Conservation (phyloP, 53 echinoderm and acorn worm species). For the Glandiceps talaboti region DNA sequence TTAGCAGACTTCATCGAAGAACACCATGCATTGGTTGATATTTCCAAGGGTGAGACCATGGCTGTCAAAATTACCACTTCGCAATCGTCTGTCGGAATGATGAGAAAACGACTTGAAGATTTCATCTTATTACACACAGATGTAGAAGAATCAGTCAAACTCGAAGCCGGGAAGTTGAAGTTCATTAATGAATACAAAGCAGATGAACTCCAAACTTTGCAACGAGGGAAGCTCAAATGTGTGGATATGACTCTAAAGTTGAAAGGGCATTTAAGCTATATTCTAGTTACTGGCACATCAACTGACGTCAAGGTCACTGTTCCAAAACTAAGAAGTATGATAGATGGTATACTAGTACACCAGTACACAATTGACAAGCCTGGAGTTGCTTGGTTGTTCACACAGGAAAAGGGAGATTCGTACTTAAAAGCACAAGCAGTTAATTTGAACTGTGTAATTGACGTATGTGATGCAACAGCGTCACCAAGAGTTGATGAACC, state of each 20-base stretch:
- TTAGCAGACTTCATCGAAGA: background rate
- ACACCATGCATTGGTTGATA: background rate
- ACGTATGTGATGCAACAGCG: background rate
- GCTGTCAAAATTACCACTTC: background rate
- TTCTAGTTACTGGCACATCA: constrained; percentile 18
- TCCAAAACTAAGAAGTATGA: background rate
- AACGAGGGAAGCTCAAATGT: background rate
- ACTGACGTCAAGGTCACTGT: constrained; percentile 11
- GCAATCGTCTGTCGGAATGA: background rate
- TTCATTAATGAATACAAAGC: background rate
- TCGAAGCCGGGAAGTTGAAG: background rate
- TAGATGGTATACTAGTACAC: constrained; percentile 8
- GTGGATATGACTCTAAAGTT: constrained; percentile 5
- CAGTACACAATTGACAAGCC: constrained; percentile 34
- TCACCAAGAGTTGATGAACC: background rate
- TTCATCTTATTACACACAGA: background rate
- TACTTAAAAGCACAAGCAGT: constrained; percentile 11
- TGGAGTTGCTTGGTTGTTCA: constrained; percentile 32
- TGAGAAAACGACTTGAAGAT: background rate
- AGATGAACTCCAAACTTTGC: background rate
- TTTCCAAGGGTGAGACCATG: background rate
- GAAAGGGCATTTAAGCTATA: constrained; percentile 18
- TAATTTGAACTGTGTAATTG: constrained; percentile 19
- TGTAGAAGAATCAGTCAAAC: background rate
- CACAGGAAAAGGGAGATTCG: constrained; percentile 20